Evolutionary conservation across 2,113 vertebrate species (phyloP).

Genomic region (Grallaria varia): DNA sequence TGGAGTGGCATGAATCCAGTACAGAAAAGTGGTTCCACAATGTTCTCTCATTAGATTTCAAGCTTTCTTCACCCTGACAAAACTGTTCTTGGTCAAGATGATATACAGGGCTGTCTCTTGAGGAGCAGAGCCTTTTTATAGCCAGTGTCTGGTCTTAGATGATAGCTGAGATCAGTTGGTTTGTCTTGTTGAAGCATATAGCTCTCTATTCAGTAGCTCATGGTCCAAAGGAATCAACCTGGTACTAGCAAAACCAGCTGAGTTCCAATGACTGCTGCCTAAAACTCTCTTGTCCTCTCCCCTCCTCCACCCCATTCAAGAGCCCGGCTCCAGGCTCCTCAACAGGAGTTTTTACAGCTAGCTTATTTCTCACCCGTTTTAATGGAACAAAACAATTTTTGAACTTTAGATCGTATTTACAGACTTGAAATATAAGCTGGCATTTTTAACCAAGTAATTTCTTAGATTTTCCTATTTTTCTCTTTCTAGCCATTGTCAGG

Average conservation of each 20-base stretch:
- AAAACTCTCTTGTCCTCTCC: not conserved
- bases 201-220: not conserved
- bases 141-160: not conserved
- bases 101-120: not conserved
- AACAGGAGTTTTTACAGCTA: constrained; percentile 20
- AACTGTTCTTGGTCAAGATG: not conserved
- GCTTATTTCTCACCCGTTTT: constrained; percentile 50
- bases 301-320: not conserved
- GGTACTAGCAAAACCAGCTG: not conserved
- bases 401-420: constrained; percentile 59
- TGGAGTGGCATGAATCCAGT: not conserved
- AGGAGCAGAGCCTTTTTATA: not conserved
- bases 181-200: not conserved
- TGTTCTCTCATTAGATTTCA: not conserved
- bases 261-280: not conserved
- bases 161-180: not conserved
- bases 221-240: not conserved
- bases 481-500: constrained; percentile 68
- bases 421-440: constrained; percentile 63
- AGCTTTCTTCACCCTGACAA: not conserved
- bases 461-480: constrained; percentile 67
- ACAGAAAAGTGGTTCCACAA: not conserved
- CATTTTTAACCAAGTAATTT: constrained; percentile 68
- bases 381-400: constrained; percentile 66
- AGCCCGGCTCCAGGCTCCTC: not conserved